phyloP scores from a whole-genome alignment of 2,113 vertebrate species.

The Xiphophorus hellerii region DNA sequence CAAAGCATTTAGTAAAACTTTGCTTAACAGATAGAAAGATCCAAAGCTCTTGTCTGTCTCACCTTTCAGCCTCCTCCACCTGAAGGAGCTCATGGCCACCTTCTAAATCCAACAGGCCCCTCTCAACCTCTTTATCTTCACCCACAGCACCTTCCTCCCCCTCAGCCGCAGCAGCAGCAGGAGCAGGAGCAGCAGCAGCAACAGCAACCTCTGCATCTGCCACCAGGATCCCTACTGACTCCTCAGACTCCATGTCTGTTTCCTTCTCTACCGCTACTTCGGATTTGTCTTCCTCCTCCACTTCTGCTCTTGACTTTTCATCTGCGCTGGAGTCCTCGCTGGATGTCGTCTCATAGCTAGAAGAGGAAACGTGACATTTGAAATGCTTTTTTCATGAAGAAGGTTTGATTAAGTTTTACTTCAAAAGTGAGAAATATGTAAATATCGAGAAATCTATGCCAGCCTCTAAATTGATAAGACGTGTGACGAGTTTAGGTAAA shows the following conservation, averaged over 20 bases:
- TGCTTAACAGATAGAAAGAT: background rate
- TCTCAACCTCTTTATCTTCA: constrained; percentile 46
- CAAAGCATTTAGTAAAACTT: background rate
- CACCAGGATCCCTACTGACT: constrained; percentile 71
- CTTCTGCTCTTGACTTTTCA: constrained; percentile 83
- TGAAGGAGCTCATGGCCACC: constrained; percentile 51
- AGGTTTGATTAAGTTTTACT: background rate
- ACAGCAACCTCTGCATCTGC: constrained; percentile 60
- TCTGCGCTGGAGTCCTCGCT: constrained; percentile 94
- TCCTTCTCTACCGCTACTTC: constrained; percentile 48
- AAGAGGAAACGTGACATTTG: constrained; percentile 1
- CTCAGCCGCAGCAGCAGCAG: no score
- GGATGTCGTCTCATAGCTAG: constrained; percentile 94
- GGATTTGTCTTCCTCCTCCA: constrained; percentile 78
- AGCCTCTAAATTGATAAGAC: constrained; percentile 8
- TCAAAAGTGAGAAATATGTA: background rate
- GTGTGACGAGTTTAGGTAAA: background rate
- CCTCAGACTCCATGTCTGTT: constrained; percentile 75
- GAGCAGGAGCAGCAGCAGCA: background rate
- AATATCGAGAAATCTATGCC: background rate
- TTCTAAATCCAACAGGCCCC: constrained; percentile 60
- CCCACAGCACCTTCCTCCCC: constrained; percentile 50
- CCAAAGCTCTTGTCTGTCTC: constrained; percentile 39
- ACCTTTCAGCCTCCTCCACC: constrained; percentile 73
- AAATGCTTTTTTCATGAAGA: background rate